These are phyloP conservation scores for Polymixis flavicincta DNA, from an alignment of 2,888 invertebrate genomes.

Conservation along the genomic window DNA sequence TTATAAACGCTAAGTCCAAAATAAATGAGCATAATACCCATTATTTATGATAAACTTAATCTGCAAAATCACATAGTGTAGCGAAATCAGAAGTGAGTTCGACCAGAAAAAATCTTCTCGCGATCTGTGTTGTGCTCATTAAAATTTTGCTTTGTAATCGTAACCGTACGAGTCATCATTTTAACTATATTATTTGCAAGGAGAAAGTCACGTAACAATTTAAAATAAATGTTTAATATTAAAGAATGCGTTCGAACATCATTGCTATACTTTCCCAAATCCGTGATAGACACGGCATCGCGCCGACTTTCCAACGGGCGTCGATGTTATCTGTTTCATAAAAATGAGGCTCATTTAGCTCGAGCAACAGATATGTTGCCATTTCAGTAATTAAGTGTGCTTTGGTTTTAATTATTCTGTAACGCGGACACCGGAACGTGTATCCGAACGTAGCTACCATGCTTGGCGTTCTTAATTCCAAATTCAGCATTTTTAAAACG, in stretches of 20 bases:
- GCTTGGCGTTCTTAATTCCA: constrained; percentile 68
- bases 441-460: constrained; percentile 69
- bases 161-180: constrained; percentile 62
- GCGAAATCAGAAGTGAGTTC: constrained; percentile 22
- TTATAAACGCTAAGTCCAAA: not conserved
- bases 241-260: constrained; percentile 76
- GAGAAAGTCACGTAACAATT: constrained; percentile 75
- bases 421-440: constrained; percentile 80
- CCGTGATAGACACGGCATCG: constrained; percentile 72
- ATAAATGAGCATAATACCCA: not conserved
- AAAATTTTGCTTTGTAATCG: constrained; percentile 66
- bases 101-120: constrained; percentile 12
- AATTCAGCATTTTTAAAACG: constrained; percentile 62
- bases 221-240: constrained; percentile 68
- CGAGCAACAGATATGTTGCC: constrained; percentile 75
- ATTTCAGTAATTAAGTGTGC: constrained; percentile 82
- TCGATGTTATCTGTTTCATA: constrained; percentile 70
- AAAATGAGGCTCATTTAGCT: constrained; percentile 80
- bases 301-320: constrained; percentile 74
- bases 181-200: constrained; percentile 65
- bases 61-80: constrained; percentile 13
- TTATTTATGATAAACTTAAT: not conserved
- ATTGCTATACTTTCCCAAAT: constrained; percentile 82
- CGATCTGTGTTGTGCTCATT: constrained; percentile 53
- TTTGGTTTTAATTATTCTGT: constrained; percentile 78